Conservation (phyloP, 2,888 invertebrate genomes). For the Tryphoninae sp. region DNA sequence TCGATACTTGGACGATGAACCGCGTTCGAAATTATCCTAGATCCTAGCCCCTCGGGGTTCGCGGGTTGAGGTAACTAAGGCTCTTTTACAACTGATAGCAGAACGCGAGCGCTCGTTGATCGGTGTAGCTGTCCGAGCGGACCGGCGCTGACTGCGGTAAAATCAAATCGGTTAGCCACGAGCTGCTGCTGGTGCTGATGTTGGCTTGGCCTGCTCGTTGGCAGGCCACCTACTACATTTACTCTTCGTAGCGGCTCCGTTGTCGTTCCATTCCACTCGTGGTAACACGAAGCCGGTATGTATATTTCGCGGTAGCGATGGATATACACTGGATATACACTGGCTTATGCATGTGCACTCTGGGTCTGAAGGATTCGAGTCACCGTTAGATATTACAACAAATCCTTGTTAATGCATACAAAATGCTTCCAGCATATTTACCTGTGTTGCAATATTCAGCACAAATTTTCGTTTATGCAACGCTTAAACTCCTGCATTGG, state of each 20-base stretch:
- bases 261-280: slow-evolving; percentile 35
- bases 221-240: slow-evolving; percentile 43
- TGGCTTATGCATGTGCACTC: slow-evolving; percentile 5
- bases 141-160: slow-evolving; percentile 73
- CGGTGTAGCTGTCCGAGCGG: slow-evolving; percentile 71
- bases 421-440: background rate
- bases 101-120: slow-evolving; percentile 55
- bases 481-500: no score
- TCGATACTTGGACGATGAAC: slow-evolving; percentile 9
- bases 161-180: slow-evolving; percentile 68
- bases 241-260: slow-evolving; percentile 39
- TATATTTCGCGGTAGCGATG: slow-evolving; percentile 17
- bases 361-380: slow-evolving; percentile 11
- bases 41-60: slow-evolving; percentile 64
- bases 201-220: slow-evolving; percentile 35
- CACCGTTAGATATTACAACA: slow-evolving; percentile 13
- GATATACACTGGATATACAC: background rate
- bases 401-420: slow-evolving; percentile 19
- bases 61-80: slow-evolving; percentile 52
- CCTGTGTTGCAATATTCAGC: no score
- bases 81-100: slow-evolving; percentile 52
- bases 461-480: no score
- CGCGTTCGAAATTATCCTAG: slow-evolving; percentile 63
- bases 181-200: slow-evolving; percentile 48
- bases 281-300: slow-evolving; percentile 13